Conservation (phyloP, 2,888 invertebrate species). For the Scaeva pyrastri region DNA sequence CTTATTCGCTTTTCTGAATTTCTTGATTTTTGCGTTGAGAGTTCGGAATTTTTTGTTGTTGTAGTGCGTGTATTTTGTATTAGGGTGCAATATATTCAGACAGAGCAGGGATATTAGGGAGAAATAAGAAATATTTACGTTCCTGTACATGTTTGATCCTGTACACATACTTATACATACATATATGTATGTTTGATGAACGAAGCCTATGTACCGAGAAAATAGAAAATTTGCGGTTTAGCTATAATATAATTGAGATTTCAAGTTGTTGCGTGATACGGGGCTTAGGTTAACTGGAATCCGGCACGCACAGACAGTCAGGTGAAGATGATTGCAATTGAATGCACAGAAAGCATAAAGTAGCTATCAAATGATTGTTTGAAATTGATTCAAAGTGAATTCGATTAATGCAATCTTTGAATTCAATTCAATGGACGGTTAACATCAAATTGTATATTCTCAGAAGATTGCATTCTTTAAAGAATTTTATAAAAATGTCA, state of each 20-base stretch:
- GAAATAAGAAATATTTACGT: neutral
- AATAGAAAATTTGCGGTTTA: constrained; percentile 53
- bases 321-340: neutral
- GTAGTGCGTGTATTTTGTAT: constrained; percentile 11
- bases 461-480: too few species aligned
- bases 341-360: too few species aligned
- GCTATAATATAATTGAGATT: constrained; percentile 64
- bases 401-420: too few species aligned
- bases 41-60: constrained; percentile 25
- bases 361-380: too few species aligned
- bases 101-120: neutral
- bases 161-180: too few species aligned
- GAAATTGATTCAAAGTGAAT: too few species aligned
- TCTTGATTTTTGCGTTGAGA: constrained; percentile 35
- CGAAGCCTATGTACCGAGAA: neutral
- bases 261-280: constrained; percentile 48
- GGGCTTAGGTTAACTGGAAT: neutral
- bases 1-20: constrained; percentile 3
- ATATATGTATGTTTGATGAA: too few species aligned
- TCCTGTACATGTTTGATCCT: neutral
- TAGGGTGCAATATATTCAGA: neutral
- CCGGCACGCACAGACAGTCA: neutral
- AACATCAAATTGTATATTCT: too few species aligned
- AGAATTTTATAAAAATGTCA: too few species aligned
- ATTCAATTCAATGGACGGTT: too few species aligned